A percentile compares a stretch with the other conserved stretches of the same genome.
These are phyloP conservation scores for Drosophila parabipectinata DNA, from an alignment of 1,140 invertebrate genomes.

Conservation along the genomic window DNA sequence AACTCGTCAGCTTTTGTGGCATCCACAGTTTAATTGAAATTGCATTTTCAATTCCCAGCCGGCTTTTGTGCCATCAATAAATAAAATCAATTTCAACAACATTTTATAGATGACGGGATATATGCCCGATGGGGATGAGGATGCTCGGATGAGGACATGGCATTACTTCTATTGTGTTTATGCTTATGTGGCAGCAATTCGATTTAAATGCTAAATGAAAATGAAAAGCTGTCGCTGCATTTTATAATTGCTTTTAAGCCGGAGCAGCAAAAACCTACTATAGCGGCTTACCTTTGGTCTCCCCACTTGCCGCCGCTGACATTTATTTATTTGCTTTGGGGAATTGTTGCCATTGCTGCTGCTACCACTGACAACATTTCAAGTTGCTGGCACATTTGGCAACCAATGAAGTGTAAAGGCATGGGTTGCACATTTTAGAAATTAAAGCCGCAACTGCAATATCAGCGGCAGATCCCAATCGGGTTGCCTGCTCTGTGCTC, in stretches of 20 bases:
- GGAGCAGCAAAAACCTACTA: conserved; percentile 21
- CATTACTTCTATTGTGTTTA: conserved; percentile 67
- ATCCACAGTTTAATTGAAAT: conserved; percentile 74
- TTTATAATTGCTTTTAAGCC: conserved; percentile 80
- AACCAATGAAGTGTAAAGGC: conserved; percentile 72
- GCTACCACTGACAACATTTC: conserved; percentile 66
- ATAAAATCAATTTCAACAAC: conserved; percentile 73
- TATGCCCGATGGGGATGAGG: conserved; percentile 2
- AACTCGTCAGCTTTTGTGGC: conserved; percentile 50
- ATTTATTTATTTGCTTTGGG: conserved; percentile 80
- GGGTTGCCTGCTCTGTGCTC: conserved; percentile 8
- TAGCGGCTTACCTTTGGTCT: conserved; percentile 52
- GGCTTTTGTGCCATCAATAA: conserved; percentile 60
- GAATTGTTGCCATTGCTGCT: conserved; percentile 51
- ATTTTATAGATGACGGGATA: conserved; percentile 14
- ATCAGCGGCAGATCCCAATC: conserved; percentile 9
- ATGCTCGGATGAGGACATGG: conserved; percentile 13
- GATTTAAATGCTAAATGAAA: conserved; percentile 53
- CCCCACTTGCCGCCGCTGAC: conserved; percentile 61
- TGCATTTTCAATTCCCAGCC: conserved; percentile 57
- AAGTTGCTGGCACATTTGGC: conserved; percentile 65
- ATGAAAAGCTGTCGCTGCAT: conserved; percentile 58
- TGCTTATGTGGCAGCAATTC: conserved; percentile 62
- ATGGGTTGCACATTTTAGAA: conserved; percentile 63
- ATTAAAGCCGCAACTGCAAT: conserved; percentile 40